Percentiles rank a stretch among this genome's conserved stretches.
phyloP scores from a whole-genome alignment of 2,888 invertebrate genomes.

The Dusona sp. region DNA sequence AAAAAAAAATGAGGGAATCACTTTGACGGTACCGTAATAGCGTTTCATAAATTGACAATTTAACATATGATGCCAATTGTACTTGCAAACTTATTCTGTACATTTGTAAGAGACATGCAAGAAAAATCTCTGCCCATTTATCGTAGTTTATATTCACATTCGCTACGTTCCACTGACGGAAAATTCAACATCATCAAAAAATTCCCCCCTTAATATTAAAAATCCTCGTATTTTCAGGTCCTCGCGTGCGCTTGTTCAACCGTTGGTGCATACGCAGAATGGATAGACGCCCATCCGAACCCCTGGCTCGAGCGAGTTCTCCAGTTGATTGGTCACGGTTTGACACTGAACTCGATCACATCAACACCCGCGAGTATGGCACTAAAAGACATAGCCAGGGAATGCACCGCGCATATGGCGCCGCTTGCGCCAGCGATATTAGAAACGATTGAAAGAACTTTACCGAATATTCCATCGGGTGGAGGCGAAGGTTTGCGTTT shows the following conservation, averaged over 20 bases:
- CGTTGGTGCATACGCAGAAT: conserved; percentile 92
- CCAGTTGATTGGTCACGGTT: conserved; percentile 89
- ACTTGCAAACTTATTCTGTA: too few species aligned
- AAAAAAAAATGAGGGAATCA: too few species aligned
- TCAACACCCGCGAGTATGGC: conserved; percentile 94
- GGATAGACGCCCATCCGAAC: conserved; percentile 91
- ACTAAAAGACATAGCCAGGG: conserved; percentile 93
- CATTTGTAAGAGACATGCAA: too few species aligned
- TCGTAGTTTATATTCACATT: too few species aligned
- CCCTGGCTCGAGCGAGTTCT: conserved; percentile 88
- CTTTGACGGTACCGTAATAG: too few species aligned
- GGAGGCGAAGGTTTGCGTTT: conserved; percentile 90
- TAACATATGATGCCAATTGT: too few species aligned
- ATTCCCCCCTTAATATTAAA: not conserved
- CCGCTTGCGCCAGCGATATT: conserved; percentile 92
- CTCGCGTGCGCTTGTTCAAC: conserved; percentile 80
- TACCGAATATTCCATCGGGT: conserved; percentile 87
- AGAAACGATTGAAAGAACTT: conserved; percentile 86
- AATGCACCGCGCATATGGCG: conserved; percentile 91
- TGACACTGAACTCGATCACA: conserved; percentile 88
- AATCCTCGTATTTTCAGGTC: conserved; percentile 73
- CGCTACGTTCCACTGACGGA: too few species aligned
- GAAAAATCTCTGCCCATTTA: too few species aligned
- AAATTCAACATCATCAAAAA: too few species aligned
- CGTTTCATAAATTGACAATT: too few species aligned